Evolutionary conservation across 2,113 vertebrate genomes (phyloP), one percentile per base, ranked within the genome.

Genomic region (Esox niger): DNA sequence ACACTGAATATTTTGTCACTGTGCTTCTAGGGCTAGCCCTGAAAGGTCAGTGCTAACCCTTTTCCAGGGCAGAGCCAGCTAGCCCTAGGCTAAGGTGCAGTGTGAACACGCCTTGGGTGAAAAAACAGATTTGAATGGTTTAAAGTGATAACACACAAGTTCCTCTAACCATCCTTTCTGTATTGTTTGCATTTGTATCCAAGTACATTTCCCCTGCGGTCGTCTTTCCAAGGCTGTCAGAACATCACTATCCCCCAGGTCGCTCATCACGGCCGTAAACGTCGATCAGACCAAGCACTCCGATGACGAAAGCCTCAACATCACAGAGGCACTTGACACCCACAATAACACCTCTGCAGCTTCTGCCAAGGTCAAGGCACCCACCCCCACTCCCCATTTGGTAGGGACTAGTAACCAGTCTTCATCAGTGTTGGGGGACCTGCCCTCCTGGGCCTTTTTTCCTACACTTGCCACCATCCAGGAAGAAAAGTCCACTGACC

Each of bases 171-270:
- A n/a, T n/a, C n/a, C n/a, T n/a, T n/a, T n/a, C 38, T 15, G 13
- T 43, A 10, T 17, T 7, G 2, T 61, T 5, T 0, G 26, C 15
- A 7, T 21, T n/a, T 31, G 27, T 43, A 15, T 57, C n/a, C 30
- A 70, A 92, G 91, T 4, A 30, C 33, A 35, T 0, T 89, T 87
- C 75, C 84, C 89, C 57, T 92, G 91, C 54, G 91, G 91, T 15
- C 73, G 9, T 4, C 62, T 86, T 56, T 47, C 20, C 32, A 4
- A 31, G 21, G n/a, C 49, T 29, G 21, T 81, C 21, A 9, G 5
- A 11, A 6, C 64, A 0, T 0, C 0, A n/a, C 25, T 66, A 1
- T 35, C 33, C 23, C n/a, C 62, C 31, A 77, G 81, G 46, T 61
- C 80, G 5, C 0, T 57, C 0, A 0, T 38, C 0, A 35, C 0